Evolutionary conservation across 2,113 vertebrate species (phyloP).

Genomic region (Leucoraja erinaceus): DNA sequence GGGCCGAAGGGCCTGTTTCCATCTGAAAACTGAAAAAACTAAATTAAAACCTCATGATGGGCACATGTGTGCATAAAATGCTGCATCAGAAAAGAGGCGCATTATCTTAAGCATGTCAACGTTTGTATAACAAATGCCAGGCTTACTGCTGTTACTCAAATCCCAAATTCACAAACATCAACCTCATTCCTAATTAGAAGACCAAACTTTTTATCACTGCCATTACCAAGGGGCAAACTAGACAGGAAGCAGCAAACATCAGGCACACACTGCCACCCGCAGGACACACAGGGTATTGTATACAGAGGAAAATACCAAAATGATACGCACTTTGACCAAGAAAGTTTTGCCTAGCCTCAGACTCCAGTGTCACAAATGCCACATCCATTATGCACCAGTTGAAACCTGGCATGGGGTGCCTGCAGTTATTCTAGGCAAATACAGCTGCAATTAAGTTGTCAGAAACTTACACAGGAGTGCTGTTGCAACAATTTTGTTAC

Average conservation of each 20-base stretch:
- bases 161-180: no score
- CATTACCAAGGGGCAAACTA: no score
- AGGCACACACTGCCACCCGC: constrained; percentile 6
- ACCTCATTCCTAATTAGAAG: no score
- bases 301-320: neutral
- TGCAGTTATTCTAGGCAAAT: neutral
- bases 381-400: neutral
- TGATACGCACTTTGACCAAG: neutral
- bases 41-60: no score
- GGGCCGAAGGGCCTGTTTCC: no score
- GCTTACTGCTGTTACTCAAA: no score
- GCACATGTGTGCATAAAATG: no score
- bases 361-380: neutral
- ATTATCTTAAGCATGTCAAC: no score
- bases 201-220: no score
- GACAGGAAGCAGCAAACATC: neutral
- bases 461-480: neutral
- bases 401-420: neutral
- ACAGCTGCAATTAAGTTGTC: neutral
- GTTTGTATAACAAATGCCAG: no score
- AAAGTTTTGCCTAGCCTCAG: neutral
- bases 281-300: neutral
- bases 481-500: neutral
- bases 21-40: no score
- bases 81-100: no score